Base-by-base conservation (phyloP, 2,797 vertebrate species). In the Hyperoplus lanceolatus region DNA sequence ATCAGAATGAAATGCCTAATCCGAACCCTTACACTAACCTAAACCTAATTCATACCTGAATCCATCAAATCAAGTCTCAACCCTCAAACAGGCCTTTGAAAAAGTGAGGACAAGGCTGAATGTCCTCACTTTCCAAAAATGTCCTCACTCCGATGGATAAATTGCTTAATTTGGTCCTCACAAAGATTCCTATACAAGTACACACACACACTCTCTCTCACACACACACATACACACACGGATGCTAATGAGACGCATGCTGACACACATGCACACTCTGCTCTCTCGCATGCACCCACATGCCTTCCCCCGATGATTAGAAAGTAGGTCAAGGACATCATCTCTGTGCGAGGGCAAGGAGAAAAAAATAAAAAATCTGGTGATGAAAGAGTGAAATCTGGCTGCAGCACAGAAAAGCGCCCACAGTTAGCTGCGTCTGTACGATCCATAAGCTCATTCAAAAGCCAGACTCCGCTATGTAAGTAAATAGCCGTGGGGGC, bases 291-390 rank as follows among this genome's bases (percentile, higher is more conserved):
- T 67, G 77, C 64, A 56, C 77, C 36, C 77, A 64, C 77, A 67
- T 10, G 59, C 43, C 54, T 87, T 85, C 85, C 74, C 79, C 70
- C 41, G 68, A 81, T 66, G 83, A 82, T 67, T 58, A 16, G 45
- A 76, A 94, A 91, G 75, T 92, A 62, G 90, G 93, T 93, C 93
- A 95, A 94, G 95, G 93, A 87, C 90, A 16, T 86, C 82, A 16
- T 86, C 82, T 87, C 79, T 82, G 81, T 82, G 54, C 14, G 79
- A 89, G 89, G 82, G 81, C 88, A 91, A 74, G 79, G 79, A 87
- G 82, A 86, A 60, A 92, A 86, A 80, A 74, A 29, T 29, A 2
- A 29, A 50, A 87, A 85, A 83, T 83, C 65, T 68, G 63, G 29
- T 4, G 41, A 55, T 77, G 86, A 81, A 4, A 77, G 80, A 76